phyloP scores from a whole-genome alignment of 2,888 invertebrate genomes.

The Eurytoma adleriae region DNA sequence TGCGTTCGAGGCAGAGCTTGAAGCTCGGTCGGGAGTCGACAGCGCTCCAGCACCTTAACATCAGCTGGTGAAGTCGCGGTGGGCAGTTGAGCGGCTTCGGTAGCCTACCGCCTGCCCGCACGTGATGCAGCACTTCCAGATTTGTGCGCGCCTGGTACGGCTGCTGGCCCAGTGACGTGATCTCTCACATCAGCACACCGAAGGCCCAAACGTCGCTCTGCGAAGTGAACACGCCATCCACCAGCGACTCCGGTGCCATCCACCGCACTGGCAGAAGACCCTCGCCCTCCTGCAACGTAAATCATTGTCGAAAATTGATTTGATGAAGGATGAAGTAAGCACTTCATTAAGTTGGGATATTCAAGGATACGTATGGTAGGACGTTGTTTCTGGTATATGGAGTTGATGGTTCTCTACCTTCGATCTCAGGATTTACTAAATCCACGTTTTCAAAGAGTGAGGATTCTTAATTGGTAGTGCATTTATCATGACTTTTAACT shows the following conservation, averaged over 20 bases:
- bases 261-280: constrained; percentile 95
- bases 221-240: constrained; percentile 96
- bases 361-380: no score
- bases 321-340: no score
- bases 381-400: no score
- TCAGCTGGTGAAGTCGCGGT: constrained; percentile 87
- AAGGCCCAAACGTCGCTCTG: constrained; percentile 99
- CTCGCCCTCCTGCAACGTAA: constrained; percentile 74
- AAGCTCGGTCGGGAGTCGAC: constrained; percentile 93
- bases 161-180: constrained; percentile 96
- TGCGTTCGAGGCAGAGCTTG: constrained; percentile 84
- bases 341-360: no score
- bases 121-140: constrained; percentile 93
- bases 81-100: constrained; percentile 91
- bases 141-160: constrained; percentile 97
- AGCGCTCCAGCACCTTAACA: constrained; percentile 92
- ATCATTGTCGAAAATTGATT: no score
- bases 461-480: no score
- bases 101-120: constrained; percentile 91
- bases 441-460: no score
- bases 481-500: no score
- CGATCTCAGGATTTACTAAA: no score
- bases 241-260: constrained; percentile 98
- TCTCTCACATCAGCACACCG: constrained; percentile 97
- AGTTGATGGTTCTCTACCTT: no score